These are phyloP conservation scores for Euphonia xanthogaster DNA, from an alignment of 2,797 vertebrate species.

Conservation along the genomic window DNA sequence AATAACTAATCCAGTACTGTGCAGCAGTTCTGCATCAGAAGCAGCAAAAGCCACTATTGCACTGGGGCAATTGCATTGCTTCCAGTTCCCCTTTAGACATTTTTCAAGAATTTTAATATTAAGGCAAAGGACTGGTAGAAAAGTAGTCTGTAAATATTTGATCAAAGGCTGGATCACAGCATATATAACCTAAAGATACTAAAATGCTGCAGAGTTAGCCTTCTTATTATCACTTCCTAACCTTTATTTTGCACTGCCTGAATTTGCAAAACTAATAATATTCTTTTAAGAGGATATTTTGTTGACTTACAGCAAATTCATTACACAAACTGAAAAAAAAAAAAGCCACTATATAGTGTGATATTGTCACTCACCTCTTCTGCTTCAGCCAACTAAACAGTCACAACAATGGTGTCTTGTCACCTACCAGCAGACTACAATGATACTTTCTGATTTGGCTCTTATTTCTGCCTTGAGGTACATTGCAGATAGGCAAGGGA, in stretches of 20 bases:
- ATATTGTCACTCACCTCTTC: not conserved
- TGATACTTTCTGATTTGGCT: not conserved
- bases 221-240: not conserved
- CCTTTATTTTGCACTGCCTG: not conserved
- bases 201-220: not conserved
- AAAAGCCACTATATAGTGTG: not conserved
- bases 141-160: not conserved
- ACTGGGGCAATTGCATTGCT: not conserved
- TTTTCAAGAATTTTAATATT: not conserved
- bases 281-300: not conserved
- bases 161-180: not conserved
- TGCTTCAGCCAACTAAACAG: not conserved
- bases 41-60: not conserved
- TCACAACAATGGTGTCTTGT: not conserved
- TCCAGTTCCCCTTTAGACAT: not conserved
- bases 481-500: not conserved
- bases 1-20: not conserved
- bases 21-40: not conserved
- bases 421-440: not conserved
- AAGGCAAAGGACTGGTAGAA: not conserved
- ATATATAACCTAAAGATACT: not conserved
- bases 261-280: not conserved
- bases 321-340: not conserved
- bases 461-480: not conserved
- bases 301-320: not conserved